A percentile compares a stretch with the other conserved stretches of the same genome.
Conservation (phyloP, 92 coral and sea anemone genomes). For the Palythoa heliodiscus region DNA sequence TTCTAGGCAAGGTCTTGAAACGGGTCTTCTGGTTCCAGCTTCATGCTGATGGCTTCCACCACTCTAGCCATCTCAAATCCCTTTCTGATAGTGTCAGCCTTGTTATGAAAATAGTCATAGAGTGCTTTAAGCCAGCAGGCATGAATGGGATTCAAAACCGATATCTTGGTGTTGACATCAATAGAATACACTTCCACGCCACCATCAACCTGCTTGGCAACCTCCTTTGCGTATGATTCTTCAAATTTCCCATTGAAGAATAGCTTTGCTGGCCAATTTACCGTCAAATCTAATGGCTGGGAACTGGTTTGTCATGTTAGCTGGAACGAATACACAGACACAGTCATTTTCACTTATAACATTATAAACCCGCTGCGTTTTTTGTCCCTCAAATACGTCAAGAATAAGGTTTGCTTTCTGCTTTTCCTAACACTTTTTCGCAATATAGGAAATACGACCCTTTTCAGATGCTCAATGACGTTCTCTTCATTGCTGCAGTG, state of each 20-base stretch:
- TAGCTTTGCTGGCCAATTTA: slow-evolving; percentile 46
- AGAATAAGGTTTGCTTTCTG: slow-evolving; percentile 54
- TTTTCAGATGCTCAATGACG: slow-evolving; percentile 47
- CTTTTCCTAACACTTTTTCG: slow-evolving; percentile 36
- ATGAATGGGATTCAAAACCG: slow-evolving; percentile 37
- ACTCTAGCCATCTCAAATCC: slow-evolving; percentile 34
- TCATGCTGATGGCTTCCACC: background rate
- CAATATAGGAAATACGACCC: too few relatives aligned
- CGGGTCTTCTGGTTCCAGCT: slow-evolving; percentile 32
- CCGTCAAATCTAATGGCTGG: slow-evolving; percentile 53
- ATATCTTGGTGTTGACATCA: slow-evolving; percentile 42
- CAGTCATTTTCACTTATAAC: slow-evolving; percentile 42
- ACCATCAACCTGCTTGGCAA: slow-evolving; percentile 34
- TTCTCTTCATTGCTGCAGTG: slow-evolving; percentile 54
- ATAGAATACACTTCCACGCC: slow-evolving; percentile 43
- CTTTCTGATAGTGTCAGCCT: background rate
- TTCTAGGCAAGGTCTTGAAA: slow-evolving; percentile 35
- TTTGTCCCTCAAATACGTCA: slow-evolving; percentile 55
- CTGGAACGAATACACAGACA: slow-evolving; percentile 46
- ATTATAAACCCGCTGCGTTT: slow-evolving; percentile 34
- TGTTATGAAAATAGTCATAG: slow-evolving; percentile 31
- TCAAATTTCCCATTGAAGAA: slow-evolving; percentile 43
- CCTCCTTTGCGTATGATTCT: slow-evolving; percentile 36
- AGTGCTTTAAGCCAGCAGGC: slow-evolving; percentile 29
- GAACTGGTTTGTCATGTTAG: slow-evolving; percentile 15